phyloP scores from a whole-genome alignment of 2,797 vertebrate species.

The Anomalospiza imberbis region DNA sequence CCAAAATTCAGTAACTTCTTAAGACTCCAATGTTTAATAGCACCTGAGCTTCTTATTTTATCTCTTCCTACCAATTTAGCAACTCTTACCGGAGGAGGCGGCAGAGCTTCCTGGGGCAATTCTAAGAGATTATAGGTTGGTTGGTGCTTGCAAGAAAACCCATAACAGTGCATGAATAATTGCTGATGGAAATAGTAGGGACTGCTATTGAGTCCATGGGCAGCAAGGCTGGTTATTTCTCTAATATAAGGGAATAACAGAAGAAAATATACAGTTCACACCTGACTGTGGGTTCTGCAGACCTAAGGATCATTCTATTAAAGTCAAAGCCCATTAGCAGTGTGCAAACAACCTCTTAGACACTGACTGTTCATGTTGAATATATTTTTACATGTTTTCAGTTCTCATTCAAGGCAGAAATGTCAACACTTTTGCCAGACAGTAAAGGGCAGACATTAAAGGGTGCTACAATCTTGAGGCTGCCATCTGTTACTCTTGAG shows the following conservation, averaged over 20 bases:
- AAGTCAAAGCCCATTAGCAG: constrained; percentile 67
- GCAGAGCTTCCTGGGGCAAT: not conserved
- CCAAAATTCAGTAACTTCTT: not conserved
- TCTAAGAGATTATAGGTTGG: not conserved
- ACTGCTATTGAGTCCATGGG: not conserved
- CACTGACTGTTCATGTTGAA: constrained; percentile 70
- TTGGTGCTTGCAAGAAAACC: not conserved
- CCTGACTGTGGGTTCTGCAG: constrained; percentile 52
- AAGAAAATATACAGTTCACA: constrained; percentile 48
- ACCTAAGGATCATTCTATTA: constrained; percentile 60
- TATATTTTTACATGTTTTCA: constrained; percentile 75
- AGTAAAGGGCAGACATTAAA: constrained; percentile 76
- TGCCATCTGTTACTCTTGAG: constrained; percentile 75
- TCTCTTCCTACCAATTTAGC: not conserved
- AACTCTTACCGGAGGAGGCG: not conserved
- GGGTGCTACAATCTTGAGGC: constrained; percentile 76
- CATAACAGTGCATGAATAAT: not conserved
- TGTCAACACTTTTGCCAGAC: constrained; percentile 79
- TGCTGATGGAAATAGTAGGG: not conserved
- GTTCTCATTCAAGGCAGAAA: constrained; percentile 75
- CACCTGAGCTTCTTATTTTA: not conserved
- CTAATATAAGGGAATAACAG: not conserved
- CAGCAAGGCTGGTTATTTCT: constrained; percentile 7
- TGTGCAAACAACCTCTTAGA: constrained; percentile 69
- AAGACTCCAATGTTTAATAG: not conserved